Evolutionary conservation across 2,797 vertebrate genomes (phyloP).

Genomic region (Squalus acanthias): DNA sequence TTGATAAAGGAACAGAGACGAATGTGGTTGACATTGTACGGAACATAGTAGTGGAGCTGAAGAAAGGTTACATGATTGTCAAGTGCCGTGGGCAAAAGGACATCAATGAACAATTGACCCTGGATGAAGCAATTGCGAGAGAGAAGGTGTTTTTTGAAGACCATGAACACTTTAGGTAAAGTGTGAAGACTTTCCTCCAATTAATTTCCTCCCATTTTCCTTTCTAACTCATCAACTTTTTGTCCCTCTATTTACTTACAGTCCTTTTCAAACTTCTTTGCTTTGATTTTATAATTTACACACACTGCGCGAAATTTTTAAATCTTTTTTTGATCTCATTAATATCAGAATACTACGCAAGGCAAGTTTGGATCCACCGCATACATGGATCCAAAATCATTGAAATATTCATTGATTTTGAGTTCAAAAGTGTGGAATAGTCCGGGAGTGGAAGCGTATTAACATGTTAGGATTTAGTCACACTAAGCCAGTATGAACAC

Average conservation of each 20-base stretch:
- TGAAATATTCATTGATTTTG: background rate
- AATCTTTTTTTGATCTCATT: background rate
- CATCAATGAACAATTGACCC: conserved; percentile 60
- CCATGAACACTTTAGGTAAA: conserved; percentile 64
- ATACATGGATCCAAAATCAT: background rate
- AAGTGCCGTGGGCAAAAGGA: conserved; percentile 81
- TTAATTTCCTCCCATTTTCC: background rate
- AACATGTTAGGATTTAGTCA: background rate
- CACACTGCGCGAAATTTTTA: background rate
- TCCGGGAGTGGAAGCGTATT: background rate
- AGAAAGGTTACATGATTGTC: conserved; percentile 85
- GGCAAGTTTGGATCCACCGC: background rate
- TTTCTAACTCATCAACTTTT: background rate
- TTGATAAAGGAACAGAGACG: conserved; percentile 75
- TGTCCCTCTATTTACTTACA: background rate
- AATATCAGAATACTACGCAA: background rate
- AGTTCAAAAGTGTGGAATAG: background rate
- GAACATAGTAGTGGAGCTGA: conserved; percentile 67
- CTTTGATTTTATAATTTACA: background rate
- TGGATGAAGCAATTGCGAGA: conserved; percentile 59
- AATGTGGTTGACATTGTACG: conserved; percentile 59
- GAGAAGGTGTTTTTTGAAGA: conserved; percentile 70
- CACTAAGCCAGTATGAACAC: background rate
- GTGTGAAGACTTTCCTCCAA: background rate
- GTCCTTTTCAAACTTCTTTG: background rate